Evolutionary conservation across 2,888 invertebrate genomes (phyloP).

Genomic region (Protonemura montana): DNA sequence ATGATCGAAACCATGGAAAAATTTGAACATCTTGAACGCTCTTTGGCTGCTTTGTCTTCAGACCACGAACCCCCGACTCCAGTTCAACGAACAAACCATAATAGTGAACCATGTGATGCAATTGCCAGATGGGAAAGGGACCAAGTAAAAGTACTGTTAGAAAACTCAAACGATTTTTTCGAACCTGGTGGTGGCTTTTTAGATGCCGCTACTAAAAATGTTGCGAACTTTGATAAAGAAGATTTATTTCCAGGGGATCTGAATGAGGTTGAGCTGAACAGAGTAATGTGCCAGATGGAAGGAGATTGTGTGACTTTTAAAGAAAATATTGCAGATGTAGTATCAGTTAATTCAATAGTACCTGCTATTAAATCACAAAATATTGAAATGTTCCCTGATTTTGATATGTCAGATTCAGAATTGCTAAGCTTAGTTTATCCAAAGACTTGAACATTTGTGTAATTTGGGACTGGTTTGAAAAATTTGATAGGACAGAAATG

Average conservation of each 20-base stretch:
- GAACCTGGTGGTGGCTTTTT: not conserved
- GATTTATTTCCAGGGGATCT: not conserved
- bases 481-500: no score
- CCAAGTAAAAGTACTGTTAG: not conserved
- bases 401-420: constrained; percentile 47
- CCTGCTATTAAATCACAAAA: not conserved
- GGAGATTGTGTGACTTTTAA: not conserved
- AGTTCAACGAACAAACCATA: not conserved
- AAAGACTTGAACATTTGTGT: not conserved
- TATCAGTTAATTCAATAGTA: no score
- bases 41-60: not conserved
- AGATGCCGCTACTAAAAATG: not conserved
- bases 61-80: not conserved
- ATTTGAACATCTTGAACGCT: not conserved
- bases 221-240: not conserved
- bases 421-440: not conserved
- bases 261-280: not conserved
- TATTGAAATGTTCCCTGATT: constrained; percentile 43
- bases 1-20: not conserved
- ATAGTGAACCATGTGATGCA: not conserved
- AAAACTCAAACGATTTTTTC: not conserved
- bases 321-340: not conserved
- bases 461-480: no score
- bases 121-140: not conserved
- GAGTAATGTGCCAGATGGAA: not conserved